A percentile compares a stretch with the other conserved stretches of the same genome.
Conservation (phyloP, 2,113 vertebrate species). For the Calyptommatus sinebrachiatus region DNA sequence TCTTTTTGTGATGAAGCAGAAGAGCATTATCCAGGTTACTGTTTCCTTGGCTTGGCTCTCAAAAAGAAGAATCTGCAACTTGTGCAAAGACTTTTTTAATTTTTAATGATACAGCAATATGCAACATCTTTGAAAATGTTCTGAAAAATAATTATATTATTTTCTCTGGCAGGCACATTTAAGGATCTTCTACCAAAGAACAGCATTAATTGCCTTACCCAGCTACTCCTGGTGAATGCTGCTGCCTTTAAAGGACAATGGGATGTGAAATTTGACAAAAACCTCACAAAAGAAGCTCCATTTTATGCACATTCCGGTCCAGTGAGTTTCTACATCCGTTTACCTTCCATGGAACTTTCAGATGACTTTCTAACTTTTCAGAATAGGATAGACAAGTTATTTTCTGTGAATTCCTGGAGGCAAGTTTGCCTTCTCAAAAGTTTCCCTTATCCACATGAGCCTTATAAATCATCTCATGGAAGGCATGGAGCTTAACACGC, state of each 20-base stretch:
- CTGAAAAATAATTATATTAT: background rate
- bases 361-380: too few species aligned
- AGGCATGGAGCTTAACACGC: too few species aligned
- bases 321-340: slow-evolving; percentile 56
- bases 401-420: too few species aligned
- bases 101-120: background rate
- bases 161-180: slow-evolving; percentile 80
- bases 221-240: slow-evolving; percentile 84
- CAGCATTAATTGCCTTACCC: slow-evolving; percentile 70
- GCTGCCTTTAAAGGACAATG: slow-evolving; percentile 93
- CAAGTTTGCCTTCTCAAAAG: too few species aligned
- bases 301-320: slow-evolving; percentile 15
- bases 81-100: background rate
- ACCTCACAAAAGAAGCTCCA: slow-evolving; percentile 39
- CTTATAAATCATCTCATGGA: too few species aligned
- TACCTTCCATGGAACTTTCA: background rate
- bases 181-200: slow-evolving; percentile 79
- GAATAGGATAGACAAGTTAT: too few species aligned
- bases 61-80: background rate
- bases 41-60: background rate
- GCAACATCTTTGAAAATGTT: too few species aligned
- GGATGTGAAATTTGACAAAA: slow-evolving; percentile 74
- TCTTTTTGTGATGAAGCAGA: background rate
- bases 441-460: too few species aligned
- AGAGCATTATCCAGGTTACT: background rate